Conservation (phyloP, 1,140 invertebrate genomes). For the Leptonema lineaticorne region DNA sequence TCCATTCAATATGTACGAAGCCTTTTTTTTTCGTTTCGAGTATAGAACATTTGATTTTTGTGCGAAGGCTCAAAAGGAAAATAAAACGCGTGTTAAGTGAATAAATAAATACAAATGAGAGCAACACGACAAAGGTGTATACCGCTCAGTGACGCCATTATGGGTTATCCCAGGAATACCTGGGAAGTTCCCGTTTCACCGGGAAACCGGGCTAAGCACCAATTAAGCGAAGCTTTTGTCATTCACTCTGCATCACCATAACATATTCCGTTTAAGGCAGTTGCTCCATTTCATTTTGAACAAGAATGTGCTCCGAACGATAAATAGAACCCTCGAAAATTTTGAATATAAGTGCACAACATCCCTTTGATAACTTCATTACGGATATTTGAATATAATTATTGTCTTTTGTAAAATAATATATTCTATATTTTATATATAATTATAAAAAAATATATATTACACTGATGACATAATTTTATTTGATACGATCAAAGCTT, state of each 20-base stretch:
- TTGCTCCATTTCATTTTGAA: conserved; percentile 5
- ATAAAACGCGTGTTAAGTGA: conserved; percentile 19
- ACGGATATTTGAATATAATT: too few relatives aligned
- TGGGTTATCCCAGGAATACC: conserved; percentile 1
- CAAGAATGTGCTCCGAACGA: not conserved
- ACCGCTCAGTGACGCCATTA: not conserved
- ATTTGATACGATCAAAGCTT: too few relatives aligned
- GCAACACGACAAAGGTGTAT: not conserved
- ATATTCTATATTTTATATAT: too few relatives aligned
- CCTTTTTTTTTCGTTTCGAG: too few relatives aligned
- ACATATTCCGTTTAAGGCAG: conserved; percentile 1
- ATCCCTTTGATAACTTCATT: too few relatives aligned
- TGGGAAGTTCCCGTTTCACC: conserved; percentile 16
- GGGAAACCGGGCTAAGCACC: conserved; percentile 19
- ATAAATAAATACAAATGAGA: conserved; percentile 26
- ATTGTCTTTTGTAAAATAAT: too few relatives aligned
- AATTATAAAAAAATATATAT: too few relatives aligned
- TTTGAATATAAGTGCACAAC: too few relatives aligned
- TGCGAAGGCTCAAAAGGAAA: not conserved
- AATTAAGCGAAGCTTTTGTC: conserved; percentile 20
- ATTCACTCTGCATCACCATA: not conserved
- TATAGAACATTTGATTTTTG: too few relatives aligned
- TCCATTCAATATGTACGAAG: too few relatives aligned
- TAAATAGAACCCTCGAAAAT: too few relatives aligned
- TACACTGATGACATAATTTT: too few relatives aligned